These are phyloP conservation scores for Limanda limanda DNA, from an alignment of 2,113 vertebrate species.

Conservation along the genomic window DNA sequence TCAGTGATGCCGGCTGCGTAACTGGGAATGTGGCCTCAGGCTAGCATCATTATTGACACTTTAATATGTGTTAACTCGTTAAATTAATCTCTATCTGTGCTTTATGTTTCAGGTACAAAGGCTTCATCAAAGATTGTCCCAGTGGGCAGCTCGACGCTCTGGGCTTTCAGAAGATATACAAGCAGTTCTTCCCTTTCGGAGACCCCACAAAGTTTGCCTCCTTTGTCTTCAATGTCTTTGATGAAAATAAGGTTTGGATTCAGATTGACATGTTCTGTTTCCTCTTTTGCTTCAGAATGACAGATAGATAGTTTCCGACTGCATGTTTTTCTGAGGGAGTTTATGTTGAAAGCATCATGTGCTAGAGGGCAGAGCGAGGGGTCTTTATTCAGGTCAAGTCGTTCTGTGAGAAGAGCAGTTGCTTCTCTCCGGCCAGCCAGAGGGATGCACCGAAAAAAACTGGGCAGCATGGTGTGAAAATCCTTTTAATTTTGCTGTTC, in stretches of 20 bases:
- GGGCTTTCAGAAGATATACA: slow-evolving; percentile 98
- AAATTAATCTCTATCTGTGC: neutral
- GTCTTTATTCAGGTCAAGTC: slow-evolving; percentile 10
- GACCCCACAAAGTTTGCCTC: slow-evolving; percentile 97
- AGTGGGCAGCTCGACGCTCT: slow-evolving; percentile 94
- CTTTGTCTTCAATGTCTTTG: slow-evolving; percentile 97
- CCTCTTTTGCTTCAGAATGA: neutral
- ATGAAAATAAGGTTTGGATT: slow-evolving; percentile 92
- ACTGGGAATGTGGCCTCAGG: slow-evolving; percentile 4
- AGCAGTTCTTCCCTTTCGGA: slow-evolving; percentile 96
- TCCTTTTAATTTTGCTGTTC: slow-evolving; percentile 4
- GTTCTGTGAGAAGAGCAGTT: slow-evolving; percentile 18
- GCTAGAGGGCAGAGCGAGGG: slow-evolving; percentile 6
- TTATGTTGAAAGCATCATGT: neutral
- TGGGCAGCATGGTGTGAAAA: slow-evolving; percentile 6
- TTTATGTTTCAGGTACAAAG: slow-evolving; percentile 89
- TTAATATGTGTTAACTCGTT: slow-evolving; percentile 13
- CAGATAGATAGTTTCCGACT: slow-evolving; percentile 7
- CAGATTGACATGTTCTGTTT: neutral
- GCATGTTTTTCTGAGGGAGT: neutral
- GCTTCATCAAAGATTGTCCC: slow-evolving; percentile 97
- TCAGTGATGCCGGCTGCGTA: slow-evolving; percentile 7
- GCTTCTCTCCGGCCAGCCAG: slow-evolving; percentile 1
- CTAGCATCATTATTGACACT: neutral
- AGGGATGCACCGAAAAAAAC: slow-evolving; percentile 19